Evolutionary conservation across 1,140 invertebrate species (phyloP).

Genomic region (Frieseomelitta varia): DNA sequence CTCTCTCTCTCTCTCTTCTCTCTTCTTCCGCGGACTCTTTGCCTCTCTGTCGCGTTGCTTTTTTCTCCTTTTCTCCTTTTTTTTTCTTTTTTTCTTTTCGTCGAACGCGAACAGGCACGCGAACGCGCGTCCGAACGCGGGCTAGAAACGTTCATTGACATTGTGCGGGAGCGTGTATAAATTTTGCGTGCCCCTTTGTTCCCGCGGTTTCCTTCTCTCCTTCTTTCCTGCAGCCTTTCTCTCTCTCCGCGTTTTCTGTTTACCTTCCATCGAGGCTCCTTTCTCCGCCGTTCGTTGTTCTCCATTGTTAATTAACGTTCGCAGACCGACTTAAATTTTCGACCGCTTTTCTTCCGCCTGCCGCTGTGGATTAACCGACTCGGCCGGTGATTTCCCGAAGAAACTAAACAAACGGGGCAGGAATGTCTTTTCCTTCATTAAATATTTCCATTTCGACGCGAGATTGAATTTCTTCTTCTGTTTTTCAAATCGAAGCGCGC

Average conservation of each 20-base stretch:
- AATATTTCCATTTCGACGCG: too few species aligned
- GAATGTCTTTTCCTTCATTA: too few species aligned
- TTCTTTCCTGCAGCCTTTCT: background rate
- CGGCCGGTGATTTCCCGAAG: background rate
- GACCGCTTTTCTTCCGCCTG: background rate
- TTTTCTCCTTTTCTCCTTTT: background rate
- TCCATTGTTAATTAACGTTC: conserved; percentile 42
- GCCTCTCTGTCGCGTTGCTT: conserved; percentile 20
- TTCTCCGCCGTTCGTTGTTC: background rate
- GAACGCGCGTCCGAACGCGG: background rate
- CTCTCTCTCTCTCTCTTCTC: background rate
- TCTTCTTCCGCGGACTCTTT: background rate
- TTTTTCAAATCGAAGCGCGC: too few species aligned
- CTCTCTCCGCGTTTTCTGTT: conserved; percentile 1
- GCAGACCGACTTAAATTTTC: conserved; percentile 9
- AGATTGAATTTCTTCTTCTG: too few species aligned
- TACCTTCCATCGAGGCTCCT: background rate
- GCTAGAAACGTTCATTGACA: conserved; percentile 50
- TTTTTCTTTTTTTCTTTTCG: background rate
- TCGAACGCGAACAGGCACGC: conserved; percentile 11
- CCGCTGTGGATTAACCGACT: conserved; percentile 4
- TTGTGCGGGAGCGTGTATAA: conserved; percentile 45
- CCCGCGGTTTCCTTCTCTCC: conserved; percentile 20
- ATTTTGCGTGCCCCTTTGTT: conserved; percentile 43
- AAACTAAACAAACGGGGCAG: too few species aligned